Base-by-base conservation (phyloP, 2,113 vertebrate genomes). In the Aphyosemion australe region DNA sequence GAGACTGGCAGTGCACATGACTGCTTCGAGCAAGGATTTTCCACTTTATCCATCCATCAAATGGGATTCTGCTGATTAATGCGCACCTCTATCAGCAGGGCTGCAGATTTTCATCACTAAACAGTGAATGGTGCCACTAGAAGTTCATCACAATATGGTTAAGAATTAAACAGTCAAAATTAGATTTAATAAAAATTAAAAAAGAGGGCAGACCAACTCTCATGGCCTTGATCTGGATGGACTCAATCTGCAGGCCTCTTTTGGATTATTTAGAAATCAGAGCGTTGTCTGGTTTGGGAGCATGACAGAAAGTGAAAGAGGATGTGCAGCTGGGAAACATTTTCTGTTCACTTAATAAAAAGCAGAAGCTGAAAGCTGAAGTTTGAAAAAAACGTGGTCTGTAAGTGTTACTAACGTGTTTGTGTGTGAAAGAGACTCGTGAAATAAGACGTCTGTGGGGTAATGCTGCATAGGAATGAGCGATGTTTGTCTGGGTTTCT, bases 261-360 rank as follows among this genome's bases (percentile, higher is more conserved):
- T 13, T 4, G 14, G 9, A 16, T 39, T 6, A 14, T 19, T 20
- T 12, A 20, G 13, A 52, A 61, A 45, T 69, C 26, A 43, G 20
- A 46, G 18, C 69, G 61, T 43, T 20, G 77, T 80, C 71, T 73
- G 72, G 13, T 61, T 61, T 21, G 1, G 34, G 37, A 64, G 60
- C 19, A 39, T 77, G 78, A 76, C 66, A 50, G 53, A 85, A 76
- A 83, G 54, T 56, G 74, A 87, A 90, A 90, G 79, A 84, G 82
- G 86, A 90, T 79, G 78, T 84, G 45, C 19, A 19, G 34, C 42
- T 62, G 69, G 46, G 69, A 61, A 53, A 56, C 31, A 19, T 76
- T 72, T 78, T 74, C 62, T 66, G 46, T 76, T 78, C 69, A 20
- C 65, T 65, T 58, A 61, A 37, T 37, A 41, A 69, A 83, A 84